Base-by-base conservation (phyloP, 1,140 invertebrate species). In the Aphaenogaster rudis region DNA sequence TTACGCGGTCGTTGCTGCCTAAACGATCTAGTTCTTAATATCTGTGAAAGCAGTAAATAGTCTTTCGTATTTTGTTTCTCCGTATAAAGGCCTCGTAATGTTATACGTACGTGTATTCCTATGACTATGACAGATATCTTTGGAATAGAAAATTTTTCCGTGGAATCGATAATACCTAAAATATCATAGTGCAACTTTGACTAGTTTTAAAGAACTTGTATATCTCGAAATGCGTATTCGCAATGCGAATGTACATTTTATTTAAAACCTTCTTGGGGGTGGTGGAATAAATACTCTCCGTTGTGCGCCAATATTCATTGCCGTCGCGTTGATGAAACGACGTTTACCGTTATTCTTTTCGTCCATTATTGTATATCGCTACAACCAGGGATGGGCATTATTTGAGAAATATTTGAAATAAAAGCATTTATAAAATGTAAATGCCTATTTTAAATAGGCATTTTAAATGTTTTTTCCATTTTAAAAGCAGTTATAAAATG, bases 71-170 rank as follows among this genome's bases (percentile, higher is more conserved):
- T 88, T 86, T 64, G n/a, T 76, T 61, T 86, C n/a, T 67, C 64
- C 21, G 69, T 82, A 69, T 48, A 69, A 90, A 90, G 88, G 88
- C 88, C 77, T 77, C 88, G 63, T 90, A 74, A 86, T 67, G 76
- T 89, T 88, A 76, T 85, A 77, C 28, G 21, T 79, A 71, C 77
- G 57, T 64, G 42, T 79, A 67, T 36, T 67, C 57, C 88, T 88
- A 88, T 21, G 17, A 45, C 52, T 76, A 76, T 61, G 50, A 84
- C 28, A 84, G 57, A 84, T 74, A 84, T 84, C 21, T 84, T 74
- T 61, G 80, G 33, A 84, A 84, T 84, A 84, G 50, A 74, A 76
- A 84, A 84, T 84, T 74, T 48, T 82, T 72, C 17, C 45, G 39
- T 74, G 69, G 36, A 45, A 54, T 84, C 80, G 42, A 63, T 28